Evolutionary conservation across 1,140 invertebrate species (phyloP).

Genomic region (Asbolus verrucosus): DNA sequence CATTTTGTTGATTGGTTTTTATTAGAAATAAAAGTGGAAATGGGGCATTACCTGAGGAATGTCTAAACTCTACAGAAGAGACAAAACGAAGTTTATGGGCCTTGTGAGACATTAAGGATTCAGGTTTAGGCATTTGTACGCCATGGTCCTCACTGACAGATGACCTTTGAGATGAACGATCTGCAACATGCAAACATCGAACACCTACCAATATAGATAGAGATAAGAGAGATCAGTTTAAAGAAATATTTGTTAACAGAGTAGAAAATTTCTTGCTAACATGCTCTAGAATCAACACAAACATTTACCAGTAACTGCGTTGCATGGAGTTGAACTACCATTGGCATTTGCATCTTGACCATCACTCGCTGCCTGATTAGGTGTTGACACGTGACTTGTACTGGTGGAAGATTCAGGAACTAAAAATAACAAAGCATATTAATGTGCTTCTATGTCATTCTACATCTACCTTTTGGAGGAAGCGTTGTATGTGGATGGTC

Average conservation of each 20-base stretch:
- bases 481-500: slow-evolving; percentile 14
- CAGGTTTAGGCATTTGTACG: slow-evolving; percentile 67
- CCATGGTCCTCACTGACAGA: slow-evolving; percentile 71
- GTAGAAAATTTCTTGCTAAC: no score
- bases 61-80: slow-evolving; percentile 79
- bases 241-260: no score
- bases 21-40: slow-evolving; percentile 9
- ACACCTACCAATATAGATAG: slow-evolving; percentile 8
- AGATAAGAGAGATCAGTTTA: neutral
- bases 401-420: slow-evolving; percentile 72
- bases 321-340: slow-evolving; percentile 50
- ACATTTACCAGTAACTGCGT: slow-evolving; percentile 55
- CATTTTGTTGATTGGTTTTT: no score
- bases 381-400: slow-evolving; percentile 67
- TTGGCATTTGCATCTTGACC: slow-evolving; percentile 49
- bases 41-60: slow-evolving; percentile 73
- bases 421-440: slow-evolving; percentile 4
- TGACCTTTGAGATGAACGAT: slow-evolving; percentile 69
- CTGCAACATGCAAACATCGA: slow-evolving; percentile 68
- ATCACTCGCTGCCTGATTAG: slow-evolving; percentile 66
- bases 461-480: slow-evolving; percentile 16
- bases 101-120: slow-evolving; percentile 70
- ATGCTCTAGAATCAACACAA: no score
- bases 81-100: slow-evolving; percentile 82
- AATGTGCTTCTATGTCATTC: neutral